A percentile compares a stretch with the other conserved stretches of the same genome.
These are phyloP conservation scores for Percina caprodes DNA, from an alignment of 2,113 vertebrate species.

Conservation along the genomic window DNA sequence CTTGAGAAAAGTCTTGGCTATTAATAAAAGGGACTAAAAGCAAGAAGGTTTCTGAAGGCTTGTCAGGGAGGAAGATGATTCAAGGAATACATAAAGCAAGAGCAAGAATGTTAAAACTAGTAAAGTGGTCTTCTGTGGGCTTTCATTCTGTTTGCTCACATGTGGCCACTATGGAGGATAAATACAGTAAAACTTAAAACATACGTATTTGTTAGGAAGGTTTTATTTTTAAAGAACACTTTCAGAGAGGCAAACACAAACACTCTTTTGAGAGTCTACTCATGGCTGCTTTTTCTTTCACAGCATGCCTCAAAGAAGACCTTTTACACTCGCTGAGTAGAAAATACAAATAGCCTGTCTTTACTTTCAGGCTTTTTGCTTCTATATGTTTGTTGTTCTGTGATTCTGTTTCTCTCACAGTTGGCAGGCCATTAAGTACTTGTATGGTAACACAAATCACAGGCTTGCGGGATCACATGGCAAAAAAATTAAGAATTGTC, in stretches of 20 bases:
- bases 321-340: slow-evolving; percentile 30
- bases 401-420: slow-evolving; percentile 16
- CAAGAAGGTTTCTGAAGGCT: not conserved
- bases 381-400: slow-evolving; percentile 37
- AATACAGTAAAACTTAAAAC: not conserved
- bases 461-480: slow-evolving; percentile 39
- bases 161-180: slow-evolving; percentile 17
- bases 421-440: slow-evolving; percentile 36
- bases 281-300: slow-evolving; percentile 43
- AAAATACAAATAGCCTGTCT: slow-evolving; percentile 55
- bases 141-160: slow-evolving; percentile 47
- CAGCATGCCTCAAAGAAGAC: slow-evolving; percentile 50
- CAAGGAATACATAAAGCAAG: not conserved
- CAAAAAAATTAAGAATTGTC: slow-evolving; percentile 49
- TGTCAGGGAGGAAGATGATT: not conserved
- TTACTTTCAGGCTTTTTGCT: slow-evolving; percentile 42
- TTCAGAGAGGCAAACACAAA: slow-evolving; percentile 28
- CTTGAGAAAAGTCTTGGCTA: not conserved
- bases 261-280: slow-evolving; percentile 23
- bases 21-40: slow-evolving; percentile 7
- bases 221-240: slow-evolving; percentile 13
- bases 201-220: slow-evolving; percentile 30
- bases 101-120: slow-evolving; percentile 10
- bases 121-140: not conserved
- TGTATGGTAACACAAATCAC: slow-evolving; percentile 49